These are phyloP conservation scores for Microcaecilia unicolor DNA, from an alignment of 2,797 vertebrate species.

Conservation along the genomic window DNA sequence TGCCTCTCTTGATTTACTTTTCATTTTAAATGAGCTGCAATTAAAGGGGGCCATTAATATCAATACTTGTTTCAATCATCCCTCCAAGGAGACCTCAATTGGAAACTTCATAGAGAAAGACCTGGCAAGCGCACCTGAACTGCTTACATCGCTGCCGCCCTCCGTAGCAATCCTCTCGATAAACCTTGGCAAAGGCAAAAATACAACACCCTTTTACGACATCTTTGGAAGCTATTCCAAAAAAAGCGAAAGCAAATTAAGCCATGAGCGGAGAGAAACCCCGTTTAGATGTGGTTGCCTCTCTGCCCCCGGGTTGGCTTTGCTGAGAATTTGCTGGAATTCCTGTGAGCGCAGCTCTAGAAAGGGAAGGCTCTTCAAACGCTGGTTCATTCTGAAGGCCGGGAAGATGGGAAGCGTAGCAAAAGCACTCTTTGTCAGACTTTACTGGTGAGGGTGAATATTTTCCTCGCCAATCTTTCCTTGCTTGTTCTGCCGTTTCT, in stretches of 20 bases:
- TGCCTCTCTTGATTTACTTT: slow-evolving; percentile 4
- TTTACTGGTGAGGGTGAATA: slow-evolving; percentile 25
- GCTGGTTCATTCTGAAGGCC: slow-evolving; percentile 50
- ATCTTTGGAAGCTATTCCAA: slow-evolving; percentile 51
- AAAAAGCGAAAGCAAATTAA: slow-evolving; percentile 54
- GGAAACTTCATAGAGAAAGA: slow-evolving; percentile 9
- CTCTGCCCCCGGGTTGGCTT: too few species aligned
- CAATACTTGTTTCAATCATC: neutral
- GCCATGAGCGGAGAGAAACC: slow-evolving; percentile 39
- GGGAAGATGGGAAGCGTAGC: slow-evolving; percentile 34
- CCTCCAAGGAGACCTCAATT: neutral
- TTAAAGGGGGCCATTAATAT: neutral
- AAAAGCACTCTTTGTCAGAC: slow-evolving; percentile 37
- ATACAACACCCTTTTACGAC: slow-evolving; percentile 45
- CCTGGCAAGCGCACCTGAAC: slow-evolving; percentile 37
- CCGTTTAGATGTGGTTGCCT: slow-evolving; percentile 32
- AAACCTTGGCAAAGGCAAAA: slow-evolving; percentile 48
- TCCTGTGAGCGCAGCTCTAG: too few species aligned
- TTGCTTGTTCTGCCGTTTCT: slow-evolving; percentile 21
- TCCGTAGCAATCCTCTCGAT: slow-evolving; percentile 37
- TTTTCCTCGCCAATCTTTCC: slow-evolving; percentile 44
- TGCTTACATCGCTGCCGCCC: slow-evolving; percentile 8
- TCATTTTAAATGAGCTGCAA: slow-evolving; percentile 1
- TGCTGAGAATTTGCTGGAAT: slow-evolving; percentile 46
- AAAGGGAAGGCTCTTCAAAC: slow-evolving; percentile 42